Base-by-base conservation (phyloP, 2,113 vertebrate species). In the Ardeotis arabs region DNA sequence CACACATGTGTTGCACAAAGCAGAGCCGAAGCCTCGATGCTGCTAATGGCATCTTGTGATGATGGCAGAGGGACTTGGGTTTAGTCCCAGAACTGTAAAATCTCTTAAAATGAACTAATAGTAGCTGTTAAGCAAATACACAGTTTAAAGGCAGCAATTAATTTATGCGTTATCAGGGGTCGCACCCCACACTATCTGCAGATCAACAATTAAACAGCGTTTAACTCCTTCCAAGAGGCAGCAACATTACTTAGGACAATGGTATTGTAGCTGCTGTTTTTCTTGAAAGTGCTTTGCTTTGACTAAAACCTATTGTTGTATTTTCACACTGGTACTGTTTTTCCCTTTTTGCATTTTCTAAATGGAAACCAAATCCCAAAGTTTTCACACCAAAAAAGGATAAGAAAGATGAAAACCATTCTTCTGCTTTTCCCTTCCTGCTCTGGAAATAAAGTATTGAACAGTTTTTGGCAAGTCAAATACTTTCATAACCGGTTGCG, bases 61-160 rank as follows among this genome's bases (percentile, higher is more conserved):
- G 9, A 44, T 62, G 80, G 75, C 87, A 91, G 5, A 89, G 33
- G 14, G 33, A 45, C 81, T 67, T 93, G 91, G 70, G 45, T 52
- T 53, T 17, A 19, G 8, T 79, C 70, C 94, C 93, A 93, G 92
- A 73, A 62, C 72, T 47, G 41, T 47, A 50, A 91, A 90, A 80
- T n/a, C 87, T 62, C 87, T 93, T 74, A 18, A 85, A 83, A 91
- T 44, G n/a, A 93, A 83, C 72, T 83, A 88, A 92, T 9, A 84
- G 70, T 47, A 77, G 90, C 87, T 74, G 55, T 77, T 83, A 62
- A 50, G 63, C 70, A 83, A 95, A 77, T 74, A 56, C 9, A 17
- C 1, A 2, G 80, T 90, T 84, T 60, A 45, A 49, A 90, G 60
- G 75, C 14, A 76, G 92, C 70, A 83, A 80, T 92, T 93, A 90